Evolutionary conservation across 37 sponge, comb jelly and placozoan species (phyloP).

Genomic region (Tethya wilhelma): DNA sequence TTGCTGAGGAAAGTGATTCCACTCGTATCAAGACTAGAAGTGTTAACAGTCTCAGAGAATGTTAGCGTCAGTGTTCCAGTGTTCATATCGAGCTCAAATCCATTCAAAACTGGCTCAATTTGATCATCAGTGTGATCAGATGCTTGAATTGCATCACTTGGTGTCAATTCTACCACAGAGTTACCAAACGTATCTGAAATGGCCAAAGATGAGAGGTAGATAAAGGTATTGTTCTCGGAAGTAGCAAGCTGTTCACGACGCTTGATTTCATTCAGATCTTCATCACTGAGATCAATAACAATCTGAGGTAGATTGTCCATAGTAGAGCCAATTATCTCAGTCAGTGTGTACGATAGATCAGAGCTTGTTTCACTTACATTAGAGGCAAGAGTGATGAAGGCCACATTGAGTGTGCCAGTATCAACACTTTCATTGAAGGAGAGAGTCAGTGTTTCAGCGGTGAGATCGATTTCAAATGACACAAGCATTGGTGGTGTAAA

Average conservation of each 20-base stretch:
- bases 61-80: constrained; percentile 69
- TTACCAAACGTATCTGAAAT: constrained; percentile 83
- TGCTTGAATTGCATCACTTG: constrained; percentile 17
- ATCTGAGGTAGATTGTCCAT: constrained; percentile 25
- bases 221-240: constrained; percentile 51
- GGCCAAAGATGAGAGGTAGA: constrained; percentile 32
- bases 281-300: constrained; percentile 27
- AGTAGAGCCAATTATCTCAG: constrained; percentile 12
- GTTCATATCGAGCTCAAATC: constrained; percentile 81
- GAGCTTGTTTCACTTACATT: constrained; percentile 11
- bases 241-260: constrained; percentile 52
- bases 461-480: constrained; percentile 66
- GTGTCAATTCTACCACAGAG: constrained; percentile 19
- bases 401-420: constrained; percentile 40
- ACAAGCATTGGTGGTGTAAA: constrained; percentile 58
- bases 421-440: constrained; percentile 85
- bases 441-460: constrained; percentile 61
- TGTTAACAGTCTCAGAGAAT: constrained; percentile 83
- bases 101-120: constrained; percentile 40
- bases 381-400: constrained; percentile 58
- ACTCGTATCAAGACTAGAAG: constrained; percentile 60
- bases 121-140: constrained; percentile 27
- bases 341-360: constrained; percentile 38
- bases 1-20: constrained; percentile 65
- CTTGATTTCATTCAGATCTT: constrained; percentile 84